Base-by-base conservation (phyloP, 2,113 vertebrate species). In the Montifringilla adamsi region DNA sequence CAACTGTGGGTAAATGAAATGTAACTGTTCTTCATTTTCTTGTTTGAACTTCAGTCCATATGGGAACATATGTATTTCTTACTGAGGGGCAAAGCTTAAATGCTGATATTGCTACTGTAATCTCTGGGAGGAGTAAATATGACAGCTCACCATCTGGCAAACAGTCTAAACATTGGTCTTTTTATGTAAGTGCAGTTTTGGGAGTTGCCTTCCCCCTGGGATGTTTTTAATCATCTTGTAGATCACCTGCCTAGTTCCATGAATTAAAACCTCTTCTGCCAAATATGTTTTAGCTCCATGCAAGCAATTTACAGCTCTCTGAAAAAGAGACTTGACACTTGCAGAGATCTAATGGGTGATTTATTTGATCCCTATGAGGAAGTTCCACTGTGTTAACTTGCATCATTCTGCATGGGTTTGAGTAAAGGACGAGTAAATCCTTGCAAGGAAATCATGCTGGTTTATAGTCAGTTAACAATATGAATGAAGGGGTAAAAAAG, bases 71-170 rank as follows among this genome's bases (percentile, higher is more conserved):
- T 58, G 87, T 82, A 84, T 85, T 92, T 53, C 84, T 79, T 89
- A 93, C 87, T 76, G 74, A 95, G 74, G 81, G 84, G 74, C 91
- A 96, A 92, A 96, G 74, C 74, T 95, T 95, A 94, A 95, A 93
- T 35, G 78, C 58, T 87, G 74, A 85, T 94, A 94, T 44, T 87
- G 93, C 70, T 93, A 76, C 70, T 94, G 53, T 91, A 43, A 69
- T 94, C 78, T 93, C 75, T 53, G 39, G 84, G 74, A 95, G 95
- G 89, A 89, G 70, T 91, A 95, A 95, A 89, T 94, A 90, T 91
- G 89, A 95, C 91, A 96, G 87, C 69, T 91, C 81, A 91, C 87
- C 93, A 94, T 94, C 90, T 94, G 91, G 75, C 82, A 85, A 95
- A 93, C 14, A n/a, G 76, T 90, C 92, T 93, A 94, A 95, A 89